Evolutionary conservation across 2,113 vertebrate genomes (phyloP).

Genomic region (Opisthocomus hoazin): DNA sequence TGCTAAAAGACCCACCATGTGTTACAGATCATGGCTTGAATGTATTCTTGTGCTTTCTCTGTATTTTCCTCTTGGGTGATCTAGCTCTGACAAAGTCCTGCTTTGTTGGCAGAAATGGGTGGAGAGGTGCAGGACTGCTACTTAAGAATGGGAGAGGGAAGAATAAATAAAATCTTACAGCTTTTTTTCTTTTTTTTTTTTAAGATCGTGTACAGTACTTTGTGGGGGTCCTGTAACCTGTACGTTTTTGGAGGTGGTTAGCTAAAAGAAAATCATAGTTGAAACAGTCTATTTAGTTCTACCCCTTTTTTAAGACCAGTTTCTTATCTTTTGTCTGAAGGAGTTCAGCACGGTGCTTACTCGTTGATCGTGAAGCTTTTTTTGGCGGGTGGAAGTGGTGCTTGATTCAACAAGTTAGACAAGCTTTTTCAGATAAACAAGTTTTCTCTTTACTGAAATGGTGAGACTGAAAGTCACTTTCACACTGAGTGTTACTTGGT

Average conservation of each 20-base stretch:
- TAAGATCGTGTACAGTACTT: neutral
- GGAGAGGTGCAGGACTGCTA: neutral
- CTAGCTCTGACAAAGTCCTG: neutral
- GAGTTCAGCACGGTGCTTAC: neutral
- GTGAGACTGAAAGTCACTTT: neutral
- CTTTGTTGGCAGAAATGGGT: neutral
- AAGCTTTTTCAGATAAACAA: neutral
- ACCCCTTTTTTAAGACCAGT: neutral
- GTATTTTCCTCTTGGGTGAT: neutral
- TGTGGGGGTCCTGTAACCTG: neutral
- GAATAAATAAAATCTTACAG: neutral
- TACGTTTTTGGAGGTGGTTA: neutral
- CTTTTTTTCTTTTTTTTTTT: too few species aligned
- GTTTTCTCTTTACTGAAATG: neutral
- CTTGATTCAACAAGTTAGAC: neutral
- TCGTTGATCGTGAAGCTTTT: neutral
- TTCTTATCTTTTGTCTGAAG: neutral
- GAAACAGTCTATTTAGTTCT: neutral
- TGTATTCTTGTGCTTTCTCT: neutral
- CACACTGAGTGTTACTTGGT: neutral
- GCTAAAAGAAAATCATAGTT: neutral
- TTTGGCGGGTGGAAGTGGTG: neutral
- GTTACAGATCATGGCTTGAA: neutral
- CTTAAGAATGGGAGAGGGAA: neutral
- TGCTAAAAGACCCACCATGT: neutral